Base-by-base conservation (phyloP, 2,797 vertebrate genomes). In the Cryptoblepharus egeriae region DNA sequence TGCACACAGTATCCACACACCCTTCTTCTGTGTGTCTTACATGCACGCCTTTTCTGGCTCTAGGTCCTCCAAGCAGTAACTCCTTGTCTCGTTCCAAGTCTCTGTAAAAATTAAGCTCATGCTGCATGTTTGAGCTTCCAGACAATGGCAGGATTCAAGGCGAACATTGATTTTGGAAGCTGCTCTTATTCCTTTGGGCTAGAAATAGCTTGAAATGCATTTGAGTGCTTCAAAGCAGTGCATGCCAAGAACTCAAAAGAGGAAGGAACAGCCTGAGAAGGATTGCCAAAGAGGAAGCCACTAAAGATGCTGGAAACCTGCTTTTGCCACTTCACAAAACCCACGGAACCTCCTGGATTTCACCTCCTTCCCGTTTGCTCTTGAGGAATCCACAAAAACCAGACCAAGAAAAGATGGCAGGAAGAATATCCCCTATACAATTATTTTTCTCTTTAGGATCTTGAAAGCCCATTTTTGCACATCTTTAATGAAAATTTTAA, bases 91-190 rank as follows among this genome's bases (percentile, higher is more conserved):
- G 80, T 92, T 88, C 90, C 92, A 82, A 20, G 57, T 11, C 82
- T 16, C 86, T 85, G 85, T 16, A 8, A 6, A 20, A 82, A 80
- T 78, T 26, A 52, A 81, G 73, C 12, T 52, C 12, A 65, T 70
- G 55, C 80, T 32, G 64, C 0, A 28, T 1, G 0, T 85, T 84
- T 83, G 22, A 83, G 83, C 70, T 79, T 30, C 58, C 89, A 85
- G 85, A 91, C 91, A 92, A 91, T 73, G 89, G 88, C 81, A 79
- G 88, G 70, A 91, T 90, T 92, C 87, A 91, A 83, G 3, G 84
- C 79, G 32, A 92, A 88, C 65, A 74, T 90, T 91, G 93, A 86
- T 82, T 88, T 93, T 93, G 93, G 93, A 93, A 55, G 2, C 79
- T 0, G 12, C 28, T 75, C 75, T 85, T 80, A 81, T 64, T 2